phyloP scores from a whole-genome alignment of 2,797 vertebrate genomes.

The Onychomys torridus region DNA sequence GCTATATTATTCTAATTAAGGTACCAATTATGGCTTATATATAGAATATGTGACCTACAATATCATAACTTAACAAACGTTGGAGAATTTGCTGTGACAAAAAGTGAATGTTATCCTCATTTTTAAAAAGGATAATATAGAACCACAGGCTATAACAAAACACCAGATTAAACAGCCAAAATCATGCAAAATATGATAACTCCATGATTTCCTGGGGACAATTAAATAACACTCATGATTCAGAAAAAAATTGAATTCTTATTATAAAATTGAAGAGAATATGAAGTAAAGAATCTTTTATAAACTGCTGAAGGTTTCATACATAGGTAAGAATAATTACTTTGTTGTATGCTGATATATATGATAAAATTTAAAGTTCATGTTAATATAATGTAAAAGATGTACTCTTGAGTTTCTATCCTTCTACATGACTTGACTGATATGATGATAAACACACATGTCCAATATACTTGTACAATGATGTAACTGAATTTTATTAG shows the following conservation, averaged over 20 bases:
- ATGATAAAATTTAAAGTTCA: constrained; percentile 15
- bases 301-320: background rate
- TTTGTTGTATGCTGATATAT: background rate
- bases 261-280: background rate
- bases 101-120: background rate
- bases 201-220: background rate
- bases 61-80: background rate
- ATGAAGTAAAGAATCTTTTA: background rate
- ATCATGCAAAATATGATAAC: background rate
- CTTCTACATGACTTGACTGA: background rate
- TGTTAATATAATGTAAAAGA: background rate
- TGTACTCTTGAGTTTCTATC: background rate
- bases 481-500: background rate
- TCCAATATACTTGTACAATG: background rate
- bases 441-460: background rate
- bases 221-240: background rate
- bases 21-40: background rate
- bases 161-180: background rate
- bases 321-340: background rate
- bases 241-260: background rate
- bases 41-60: background rate
- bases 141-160: background rate
- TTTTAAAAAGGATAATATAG: background rate
- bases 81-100: background rate
- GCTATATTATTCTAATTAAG: background rate